Evolutionary conservation across 2,797 vertebrate genomes (phyloP).

Genomic region (Naso thynnoides): DNA sequence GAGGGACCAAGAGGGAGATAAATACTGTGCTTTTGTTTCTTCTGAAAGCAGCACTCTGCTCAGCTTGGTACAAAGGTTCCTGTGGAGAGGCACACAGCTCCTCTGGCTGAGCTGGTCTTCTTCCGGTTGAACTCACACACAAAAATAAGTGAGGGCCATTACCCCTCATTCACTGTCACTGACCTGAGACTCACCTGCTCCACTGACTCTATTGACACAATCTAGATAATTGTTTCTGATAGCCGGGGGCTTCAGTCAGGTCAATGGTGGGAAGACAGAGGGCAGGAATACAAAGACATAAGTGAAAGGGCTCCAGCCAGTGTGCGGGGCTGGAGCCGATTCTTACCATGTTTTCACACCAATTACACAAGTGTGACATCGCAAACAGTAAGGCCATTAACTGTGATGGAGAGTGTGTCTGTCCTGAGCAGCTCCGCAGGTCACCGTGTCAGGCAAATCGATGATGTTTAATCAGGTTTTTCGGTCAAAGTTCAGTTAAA

Average conservation of each 20-base stretch:
- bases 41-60: slow-evolving; percentile 53
- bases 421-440: not conserved
- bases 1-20: slow-evolving; percentile 36
- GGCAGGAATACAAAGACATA: slow-evolving; percentile 3
- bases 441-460: no score
- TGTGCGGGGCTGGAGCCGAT: not conserved
- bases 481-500: not conserved
- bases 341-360: slow-evolving; percentile 11
- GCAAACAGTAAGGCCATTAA: not conserved
- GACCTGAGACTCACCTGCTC: slow-evolving; percentile 63
- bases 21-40: slow-evolving; percentile 44
- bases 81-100: slow-evolving; percentile 40
- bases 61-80: slow-evolving; percentile 49
- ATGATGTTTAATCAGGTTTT: slow-evolving; percentile 5
- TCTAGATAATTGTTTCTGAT: slow-evolving; percentile 70
- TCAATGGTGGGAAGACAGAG: slow-evolving; percentile 35
- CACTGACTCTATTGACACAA: slow-evolving; percentile 65
- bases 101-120: slow-evolving; percentile 41
- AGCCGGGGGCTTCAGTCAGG: slow-evolving; percentile 49
- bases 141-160: slow-evolving; percentile 44
- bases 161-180: slow-evolving; percentile 55
- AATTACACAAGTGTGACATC: not conserved
- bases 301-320: not conserved
- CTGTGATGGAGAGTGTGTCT: not conserved
- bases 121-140: slow-evolving; percentile 63